Evolutionary conservation across 1,140 invertebrate species (phyloP).

Genomic region (Drosophila novamexicana): DNA sequence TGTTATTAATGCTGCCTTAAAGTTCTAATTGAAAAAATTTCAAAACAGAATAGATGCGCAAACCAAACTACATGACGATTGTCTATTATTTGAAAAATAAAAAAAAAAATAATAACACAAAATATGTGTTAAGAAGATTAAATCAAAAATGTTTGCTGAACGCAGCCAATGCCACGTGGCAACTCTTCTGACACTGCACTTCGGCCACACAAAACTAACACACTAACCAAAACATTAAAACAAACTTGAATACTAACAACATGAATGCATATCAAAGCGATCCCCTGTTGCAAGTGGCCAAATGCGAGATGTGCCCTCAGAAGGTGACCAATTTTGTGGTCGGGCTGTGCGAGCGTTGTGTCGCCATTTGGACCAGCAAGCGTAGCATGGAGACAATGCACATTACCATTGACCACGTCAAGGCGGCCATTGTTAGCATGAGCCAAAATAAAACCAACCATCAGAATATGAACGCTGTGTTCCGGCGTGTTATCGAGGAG

Average conservation of each 20-base stretch:
- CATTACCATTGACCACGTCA: conserved; percentile 20
- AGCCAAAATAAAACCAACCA: not conserved
- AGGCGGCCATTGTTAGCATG: conserved; percentile 25
- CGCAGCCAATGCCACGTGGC: not conserved
- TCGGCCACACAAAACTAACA: not conserved
- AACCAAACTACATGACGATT: not conserved
- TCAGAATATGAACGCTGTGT: conserved; percentile 24
- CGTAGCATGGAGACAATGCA: not conserved
- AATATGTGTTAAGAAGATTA: not conserved
- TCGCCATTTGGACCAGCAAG: conserved; percentile 32
- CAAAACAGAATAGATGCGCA: not conserved
- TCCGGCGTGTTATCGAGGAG: conserved; percentile 19
- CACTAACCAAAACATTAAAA: not conserved
- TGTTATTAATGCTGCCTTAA: too few species aligned
- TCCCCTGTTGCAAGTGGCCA: conserved; percentile 32
- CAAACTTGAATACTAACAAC: too few species aligned
- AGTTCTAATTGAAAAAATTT: too few species aligned
- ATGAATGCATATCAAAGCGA: conserved; percentile 29
- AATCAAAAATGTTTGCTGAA: not conserved
- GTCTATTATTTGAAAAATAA: too few species aligned
- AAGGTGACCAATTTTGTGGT: conserved; percentile 29
- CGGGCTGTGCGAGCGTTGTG: conserved; percentile 52
- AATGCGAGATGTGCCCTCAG: conserved; percentile 54
- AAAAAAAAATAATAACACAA: not conserved
- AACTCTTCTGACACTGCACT: not conserved